A percentile compares a stretch with the other conserved stretches of the same genome.
phyloP scores from a whole-genome alignment of 2,113 vertebrate species.

The Boleophthalmus pectinirostris region DNA sequence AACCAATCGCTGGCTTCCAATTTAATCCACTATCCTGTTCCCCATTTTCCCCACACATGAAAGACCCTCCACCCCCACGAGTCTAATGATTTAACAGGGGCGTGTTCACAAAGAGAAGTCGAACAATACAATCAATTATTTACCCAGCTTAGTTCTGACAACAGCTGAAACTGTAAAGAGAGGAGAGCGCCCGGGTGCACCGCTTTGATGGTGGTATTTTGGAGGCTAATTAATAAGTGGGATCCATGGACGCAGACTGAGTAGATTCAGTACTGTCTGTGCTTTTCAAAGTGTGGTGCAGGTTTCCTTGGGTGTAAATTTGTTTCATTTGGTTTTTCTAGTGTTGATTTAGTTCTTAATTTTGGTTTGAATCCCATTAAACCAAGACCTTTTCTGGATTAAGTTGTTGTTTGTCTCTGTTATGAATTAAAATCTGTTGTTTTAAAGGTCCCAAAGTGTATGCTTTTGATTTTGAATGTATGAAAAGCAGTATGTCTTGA shows the following conservation, averaged over 20 bases:
- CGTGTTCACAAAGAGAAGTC: conserved; percentile 45
- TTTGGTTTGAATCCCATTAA: neutral
- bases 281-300: neutral
- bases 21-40: conserved; percentile 37
- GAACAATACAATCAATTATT: conserved; percentile 59
- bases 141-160: conserved; percentile 17
- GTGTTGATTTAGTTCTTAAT: neutral
- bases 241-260: neutral
- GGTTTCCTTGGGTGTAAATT: neutral
- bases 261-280: neutral
- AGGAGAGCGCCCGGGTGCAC: conserved; percentile 3
- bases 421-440: too few relatives aligned
- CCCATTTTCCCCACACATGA: conserved; percentile 30
- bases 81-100: conserved; percentile 45
- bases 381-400: too few relatives aligned
- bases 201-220: conserved; percentile 31
- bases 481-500: too few relatives aligned
- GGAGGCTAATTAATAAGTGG: conserved; percentile 8
- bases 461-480: too few relatives aligned
- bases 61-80: conserved; percentile 37
- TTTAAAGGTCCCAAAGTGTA: too few relatives aligned
- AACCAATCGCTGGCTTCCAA: conserved; percentile 42
- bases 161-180: conserved; percentile 8
- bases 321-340: neutral
- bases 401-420: too few relatives aligned